Conservation (phyloP, 2,113 vertebrate genomes). For the Smithornis capensis region DNA sequence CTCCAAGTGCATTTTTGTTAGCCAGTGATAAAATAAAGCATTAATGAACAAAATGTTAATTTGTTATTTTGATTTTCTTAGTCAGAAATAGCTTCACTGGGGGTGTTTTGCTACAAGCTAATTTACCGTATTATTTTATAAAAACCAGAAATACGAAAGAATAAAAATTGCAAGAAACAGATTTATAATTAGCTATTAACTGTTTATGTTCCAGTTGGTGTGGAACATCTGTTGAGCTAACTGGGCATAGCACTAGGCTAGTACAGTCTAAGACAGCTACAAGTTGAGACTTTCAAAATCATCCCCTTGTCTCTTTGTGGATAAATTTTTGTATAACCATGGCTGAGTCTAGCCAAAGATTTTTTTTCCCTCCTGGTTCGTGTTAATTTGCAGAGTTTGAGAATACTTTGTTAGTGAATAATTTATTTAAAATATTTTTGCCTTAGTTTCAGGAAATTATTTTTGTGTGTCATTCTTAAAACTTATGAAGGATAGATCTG, state of each 20-base stretch:
- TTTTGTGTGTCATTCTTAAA: background rate
- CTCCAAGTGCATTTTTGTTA: background rate
- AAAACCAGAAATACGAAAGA: background rate
- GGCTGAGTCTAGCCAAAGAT: background rate
- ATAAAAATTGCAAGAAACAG: background rate
- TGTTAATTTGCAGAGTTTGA: background rate
- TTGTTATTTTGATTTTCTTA: background rate
- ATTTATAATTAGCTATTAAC: background rate
- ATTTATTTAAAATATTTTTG: background rate
- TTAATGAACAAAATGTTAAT: background rate
- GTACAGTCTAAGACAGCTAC: background rate
- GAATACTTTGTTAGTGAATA: background rate
- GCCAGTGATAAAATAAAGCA: background rate
- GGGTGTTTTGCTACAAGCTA: background rate
- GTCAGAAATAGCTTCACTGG: background rate
- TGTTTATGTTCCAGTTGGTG: background rate
- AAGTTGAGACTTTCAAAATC: background rate
- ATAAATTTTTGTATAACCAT: background rate
- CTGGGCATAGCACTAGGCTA: background rate
- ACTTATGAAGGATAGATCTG: background rate
- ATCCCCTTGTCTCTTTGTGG: background rate
- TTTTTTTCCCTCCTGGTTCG: background rate
- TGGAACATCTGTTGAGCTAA: background rate
- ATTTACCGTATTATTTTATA: background rate
- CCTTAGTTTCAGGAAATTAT: background rate